Evolutionary conservation across 2,113 vertebrate genomes (phyloP).

Genomic region (Bubo blakistoni): DNA sequence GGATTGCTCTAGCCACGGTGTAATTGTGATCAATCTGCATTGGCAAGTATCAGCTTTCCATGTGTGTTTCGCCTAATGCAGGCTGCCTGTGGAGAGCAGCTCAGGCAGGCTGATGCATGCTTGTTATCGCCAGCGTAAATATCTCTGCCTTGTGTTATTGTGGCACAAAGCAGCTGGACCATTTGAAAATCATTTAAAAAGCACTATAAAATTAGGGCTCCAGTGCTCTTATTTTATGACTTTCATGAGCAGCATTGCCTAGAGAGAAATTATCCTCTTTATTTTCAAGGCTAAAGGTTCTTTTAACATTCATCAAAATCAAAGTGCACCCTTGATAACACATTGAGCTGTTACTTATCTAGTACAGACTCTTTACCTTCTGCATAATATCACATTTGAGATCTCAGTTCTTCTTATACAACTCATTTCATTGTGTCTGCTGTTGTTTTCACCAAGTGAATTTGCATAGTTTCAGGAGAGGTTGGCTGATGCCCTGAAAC

Average conservation of each 20-base stretch:
- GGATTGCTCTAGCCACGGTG: not conserved
- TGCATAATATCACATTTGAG: slow-evolving; percentile 60
- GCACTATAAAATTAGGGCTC: slow-evolving; percentile 67
- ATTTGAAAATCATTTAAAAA: slow-evolving; percentile 70
- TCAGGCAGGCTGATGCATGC: slow-evolving; percentile 33
- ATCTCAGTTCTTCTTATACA: slow-evolving; percentile 38
- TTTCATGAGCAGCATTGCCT: slow-evolving; percentile 59
- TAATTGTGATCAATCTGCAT: not conserved
- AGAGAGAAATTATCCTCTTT: slow-evolving; percentile 71
- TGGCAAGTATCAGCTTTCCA: slow-evolving; percentile 46
- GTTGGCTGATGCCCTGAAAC: slow-evolving; percentile 34
- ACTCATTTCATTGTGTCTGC: slow-evolving; percentile 45
- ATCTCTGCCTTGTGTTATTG: slow-evolving; percentile 54
- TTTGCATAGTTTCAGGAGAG: slow-evolving; percentile 31
- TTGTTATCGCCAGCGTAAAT: slow-evolving; percentile 41
- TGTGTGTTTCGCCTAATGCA: not conserved
- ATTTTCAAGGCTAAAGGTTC: slow-evolving; percentile 71
- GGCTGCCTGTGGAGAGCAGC: slow-evolving; percentile 1
- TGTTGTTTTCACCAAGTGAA: slow-evolving; percentile 34
- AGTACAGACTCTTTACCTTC: slow-evolving; percentile 53
- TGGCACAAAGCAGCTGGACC: slow-evolving; percentile 68
- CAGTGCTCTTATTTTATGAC: slow-evolving; percentile 54
- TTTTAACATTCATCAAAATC: slow-evolving; percentile 69
- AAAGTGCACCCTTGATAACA: slow-evolving; percentile 65
- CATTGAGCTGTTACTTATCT: slow-evolving; percentile 58